Conservation (phyloP, 2,113 vertebrate species). For the Erythrolamprus reginae region DNA sequence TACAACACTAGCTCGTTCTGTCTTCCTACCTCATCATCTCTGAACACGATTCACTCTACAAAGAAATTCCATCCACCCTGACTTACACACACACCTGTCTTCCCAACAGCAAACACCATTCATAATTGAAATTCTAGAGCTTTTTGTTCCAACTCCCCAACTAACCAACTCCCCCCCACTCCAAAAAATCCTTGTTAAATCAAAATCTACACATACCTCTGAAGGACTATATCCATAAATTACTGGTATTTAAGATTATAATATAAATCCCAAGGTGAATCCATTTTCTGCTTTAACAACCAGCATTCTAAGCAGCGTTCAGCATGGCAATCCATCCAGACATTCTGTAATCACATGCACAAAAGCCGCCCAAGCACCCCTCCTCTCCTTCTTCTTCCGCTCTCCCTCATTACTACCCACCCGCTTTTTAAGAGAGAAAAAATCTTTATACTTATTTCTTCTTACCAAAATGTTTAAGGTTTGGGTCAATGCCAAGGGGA, state of each 20-base stretch:
- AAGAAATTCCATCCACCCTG: slow-evolving; percentile 14
- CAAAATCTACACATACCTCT: not conserved
- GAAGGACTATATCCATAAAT: slow-evolving; percentile 4
- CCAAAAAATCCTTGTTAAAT: not conserved
- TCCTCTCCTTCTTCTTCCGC: slow-evolving; percentile 12
- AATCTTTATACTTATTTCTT: not conserved
- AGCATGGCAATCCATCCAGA: slow-evolving; percentile 37
- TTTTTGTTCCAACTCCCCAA: slow-evolving; percentile 5
- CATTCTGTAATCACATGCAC: slow-evolving; percentile 19
- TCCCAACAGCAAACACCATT: not conserved
- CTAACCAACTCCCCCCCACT: not conserved
- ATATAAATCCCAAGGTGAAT: slow-evolving; percentile 31
- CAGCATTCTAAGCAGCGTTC: slow-evolving; percentile 7
- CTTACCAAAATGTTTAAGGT: slow-evolving; percentile 25
- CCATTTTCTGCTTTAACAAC: not conserved
- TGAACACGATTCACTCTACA: not conserved
- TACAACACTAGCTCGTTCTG: not conserved
- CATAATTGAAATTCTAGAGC: slow-evolving; percentile 1
- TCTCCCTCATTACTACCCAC: not conserved
- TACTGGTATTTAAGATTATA: slow-evolving; percentile 32
- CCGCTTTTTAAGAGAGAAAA: not conserved
- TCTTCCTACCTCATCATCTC: not conserved
- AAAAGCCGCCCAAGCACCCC: slow-evolving; percentile 31
- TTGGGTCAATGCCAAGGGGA: slow-evolving; percentile 30
- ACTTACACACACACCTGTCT: slow-evolving; percentile 4